phyloP scores from a whole-genome alignment of 2,113 vertebrate species.

The Struthidea cinerea region DNA sequence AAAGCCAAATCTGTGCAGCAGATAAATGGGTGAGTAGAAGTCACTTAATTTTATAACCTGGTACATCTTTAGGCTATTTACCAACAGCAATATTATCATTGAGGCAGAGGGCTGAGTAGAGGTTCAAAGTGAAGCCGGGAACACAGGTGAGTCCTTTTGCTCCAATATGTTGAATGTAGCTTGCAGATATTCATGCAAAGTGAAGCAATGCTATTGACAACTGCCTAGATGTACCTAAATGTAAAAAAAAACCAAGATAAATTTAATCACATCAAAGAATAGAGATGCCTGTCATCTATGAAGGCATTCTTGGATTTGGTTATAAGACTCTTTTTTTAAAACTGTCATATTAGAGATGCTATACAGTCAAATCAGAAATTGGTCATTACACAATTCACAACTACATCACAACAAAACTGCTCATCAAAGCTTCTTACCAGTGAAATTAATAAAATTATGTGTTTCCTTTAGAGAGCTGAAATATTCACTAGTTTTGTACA shows the following conservation, averaged over 20 bases:
- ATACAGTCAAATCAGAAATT: not conserved
- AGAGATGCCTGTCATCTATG: not conserved
- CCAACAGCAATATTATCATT: not conserved
- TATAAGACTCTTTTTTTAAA: not conserved
- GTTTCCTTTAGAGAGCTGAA: not conserved
- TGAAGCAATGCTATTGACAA: not conserved
- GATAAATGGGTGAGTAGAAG: not conserved
- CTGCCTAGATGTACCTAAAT: not conserved
- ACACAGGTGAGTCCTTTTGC: not conserved
- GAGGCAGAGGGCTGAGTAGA: not conserved
- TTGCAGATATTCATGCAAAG: not conserved
- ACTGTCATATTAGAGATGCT: not conserved
- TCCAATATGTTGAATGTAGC: not conserved
- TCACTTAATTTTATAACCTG: not conserved
- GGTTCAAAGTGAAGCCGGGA: not conserved
- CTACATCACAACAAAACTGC: not conserved
- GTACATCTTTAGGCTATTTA: not conserved
- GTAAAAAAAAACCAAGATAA: not conserved
- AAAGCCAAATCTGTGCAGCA: not conserved
- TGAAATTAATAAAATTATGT: not conserved
- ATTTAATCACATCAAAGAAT: not conserved
- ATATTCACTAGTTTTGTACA: fast-evolving
- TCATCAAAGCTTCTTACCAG: not conserved
- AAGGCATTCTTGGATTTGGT: not conserved
- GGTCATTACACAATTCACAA: not conserved